phyloP scores from a whole-genome alignment of 2,113 vertebrate genomes.

The Rhineura floridana region DNA sequence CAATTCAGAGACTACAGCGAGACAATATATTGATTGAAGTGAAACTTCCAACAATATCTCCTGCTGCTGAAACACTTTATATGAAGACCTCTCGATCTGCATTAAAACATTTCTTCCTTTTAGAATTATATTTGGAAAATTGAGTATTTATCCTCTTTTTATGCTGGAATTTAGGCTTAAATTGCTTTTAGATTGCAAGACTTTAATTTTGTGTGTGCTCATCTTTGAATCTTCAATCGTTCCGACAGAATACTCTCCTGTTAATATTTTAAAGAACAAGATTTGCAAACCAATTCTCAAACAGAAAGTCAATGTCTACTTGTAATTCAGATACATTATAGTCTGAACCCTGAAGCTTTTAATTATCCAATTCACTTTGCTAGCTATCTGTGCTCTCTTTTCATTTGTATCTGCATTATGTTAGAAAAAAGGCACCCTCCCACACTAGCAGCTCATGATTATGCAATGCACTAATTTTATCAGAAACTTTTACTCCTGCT shows the following conservation, averaged over 20 bases:
- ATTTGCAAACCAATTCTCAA: constrained; percentile 54
- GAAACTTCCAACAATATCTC: no score
- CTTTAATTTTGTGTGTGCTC: constrained; percentile 65
- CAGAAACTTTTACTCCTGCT: constrained; percentile 30
- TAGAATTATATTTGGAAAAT: constrained; percentile 53
- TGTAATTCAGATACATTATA: constrained; percentile 48
- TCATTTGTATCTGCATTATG: constrained; percentile 53
- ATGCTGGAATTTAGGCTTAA: constrained; percentile 58
- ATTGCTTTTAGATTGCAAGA: constrained; percentile 64
- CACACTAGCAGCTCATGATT: neutral
- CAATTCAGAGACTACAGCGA: no score
- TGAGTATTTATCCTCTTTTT: constrained; percentile 56
- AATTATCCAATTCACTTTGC: constrained; percentile 51
- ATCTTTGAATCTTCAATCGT: constrained; percentile 58
- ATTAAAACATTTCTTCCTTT: constrained; percentile 41
- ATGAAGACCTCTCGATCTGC: constrained; percentile 52
- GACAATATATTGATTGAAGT: no score
- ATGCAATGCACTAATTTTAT: constrained; percentile 20
- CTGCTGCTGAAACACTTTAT: constrained; percentile 40
- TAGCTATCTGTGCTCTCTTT: constrained; percentile 32
- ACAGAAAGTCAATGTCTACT: constrained; percentile 61
- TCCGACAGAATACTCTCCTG: constrained; percentile 59
- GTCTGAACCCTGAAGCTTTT: constrained; percentile 52
- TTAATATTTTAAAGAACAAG: constrained; percentile 69
- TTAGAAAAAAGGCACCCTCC: neutral